Conservation (phyloP, 2,113 vertebrate species). For the Benitochromis conjunctus region DNA sequence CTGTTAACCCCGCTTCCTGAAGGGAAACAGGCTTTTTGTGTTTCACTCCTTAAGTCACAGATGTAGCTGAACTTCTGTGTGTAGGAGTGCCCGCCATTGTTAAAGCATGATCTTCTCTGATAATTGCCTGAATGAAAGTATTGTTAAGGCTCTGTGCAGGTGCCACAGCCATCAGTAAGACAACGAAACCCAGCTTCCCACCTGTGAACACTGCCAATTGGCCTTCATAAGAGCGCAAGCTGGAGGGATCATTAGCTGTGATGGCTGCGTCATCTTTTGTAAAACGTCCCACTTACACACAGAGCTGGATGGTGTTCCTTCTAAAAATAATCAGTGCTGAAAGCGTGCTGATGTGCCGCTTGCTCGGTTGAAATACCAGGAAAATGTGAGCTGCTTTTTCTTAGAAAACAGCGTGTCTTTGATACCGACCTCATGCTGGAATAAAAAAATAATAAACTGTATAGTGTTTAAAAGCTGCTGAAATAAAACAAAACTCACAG, state of each 20-base stretch:
- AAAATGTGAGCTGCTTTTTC: not conserved
- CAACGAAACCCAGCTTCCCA: not conserved
- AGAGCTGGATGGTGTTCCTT: not conserved
- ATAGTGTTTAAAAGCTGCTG: not conserved
- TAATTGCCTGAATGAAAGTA: slow-evolving; percentile 17
- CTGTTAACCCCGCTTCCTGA: not conserved
- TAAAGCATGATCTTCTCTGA: not conserved
- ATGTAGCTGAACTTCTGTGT: not conserved
- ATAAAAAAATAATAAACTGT: not conserved
- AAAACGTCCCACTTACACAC: not conserved
- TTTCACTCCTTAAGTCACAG: not conserved
- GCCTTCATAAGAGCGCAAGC: not conserved
- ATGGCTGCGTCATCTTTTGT: not conserved
- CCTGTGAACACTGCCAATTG: not conserved
- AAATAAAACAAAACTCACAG: not conserved
- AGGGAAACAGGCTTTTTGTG: not conserved
- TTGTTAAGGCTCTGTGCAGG: not conserved
- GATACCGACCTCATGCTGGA: not conserved
- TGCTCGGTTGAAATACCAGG: not conserved
- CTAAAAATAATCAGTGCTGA: not conserved
- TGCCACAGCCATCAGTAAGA: not conserved
- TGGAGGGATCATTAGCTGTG: not conserved
- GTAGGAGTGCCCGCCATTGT: slow-evolving; percentile 20
- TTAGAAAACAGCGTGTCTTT: not conserved
- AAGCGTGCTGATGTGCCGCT: not conserved